phyloP scores from a whole-genome alignment of 2,888 invertebrate genomes.

The Himalopsyche japonica region DNA sequence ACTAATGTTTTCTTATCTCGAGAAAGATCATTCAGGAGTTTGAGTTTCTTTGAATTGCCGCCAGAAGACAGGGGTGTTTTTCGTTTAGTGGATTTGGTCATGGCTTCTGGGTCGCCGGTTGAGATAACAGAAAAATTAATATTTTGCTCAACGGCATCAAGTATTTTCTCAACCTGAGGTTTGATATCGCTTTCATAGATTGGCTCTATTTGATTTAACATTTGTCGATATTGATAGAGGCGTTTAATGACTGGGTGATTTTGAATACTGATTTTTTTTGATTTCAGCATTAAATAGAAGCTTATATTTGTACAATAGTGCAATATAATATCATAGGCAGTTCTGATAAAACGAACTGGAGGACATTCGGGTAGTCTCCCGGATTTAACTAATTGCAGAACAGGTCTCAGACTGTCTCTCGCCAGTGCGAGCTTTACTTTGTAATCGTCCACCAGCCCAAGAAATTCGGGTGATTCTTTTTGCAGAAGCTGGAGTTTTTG shows the following conservation, averaged over 20 bases:
- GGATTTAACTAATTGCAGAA: conserved; percentile 65
- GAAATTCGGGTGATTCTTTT: conserved; percentile 87
- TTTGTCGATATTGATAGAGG: conserved; percentile 77
- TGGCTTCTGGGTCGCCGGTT: neutral
- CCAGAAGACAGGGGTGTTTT: neutral
- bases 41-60: conserved; percentile 48
- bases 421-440: conserved; percentile 71
- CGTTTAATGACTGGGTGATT: conserved; percentile 90
- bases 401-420: conserved; percentile 68
- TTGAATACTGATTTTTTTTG: conserved; percentile 69
- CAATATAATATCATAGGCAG: conserved; percentile 69
- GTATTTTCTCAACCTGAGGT: conserved; percentile 68
- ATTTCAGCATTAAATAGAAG: conserved; percentile 84
- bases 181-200: conserved; percentile 70
- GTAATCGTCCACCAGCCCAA: conserved; percentile 77
- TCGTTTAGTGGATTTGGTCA: neutral
- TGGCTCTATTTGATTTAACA: conserved; percentile 73
- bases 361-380: conserved; percentile 66
- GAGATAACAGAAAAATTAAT: conserved; percentile 37
- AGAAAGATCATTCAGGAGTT: conserved; percentile 51
- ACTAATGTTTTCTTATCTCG: conserved; percentile 42
- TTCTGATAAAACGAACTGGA: conserved; percentile 71
- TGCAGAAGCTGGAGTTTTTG: conserved; percentile 77
- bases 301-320: conserved; percentile 87
- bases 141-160: conserved; percentile 58